A percentile compares a stretch with the other conserved stretches of the same genome.
These are phyloP conservation scores for Amphibalanus amphitrite DNA, from an alignment of 1,140 invertebrate genomes.

Conservation along the genomic window DNA sequence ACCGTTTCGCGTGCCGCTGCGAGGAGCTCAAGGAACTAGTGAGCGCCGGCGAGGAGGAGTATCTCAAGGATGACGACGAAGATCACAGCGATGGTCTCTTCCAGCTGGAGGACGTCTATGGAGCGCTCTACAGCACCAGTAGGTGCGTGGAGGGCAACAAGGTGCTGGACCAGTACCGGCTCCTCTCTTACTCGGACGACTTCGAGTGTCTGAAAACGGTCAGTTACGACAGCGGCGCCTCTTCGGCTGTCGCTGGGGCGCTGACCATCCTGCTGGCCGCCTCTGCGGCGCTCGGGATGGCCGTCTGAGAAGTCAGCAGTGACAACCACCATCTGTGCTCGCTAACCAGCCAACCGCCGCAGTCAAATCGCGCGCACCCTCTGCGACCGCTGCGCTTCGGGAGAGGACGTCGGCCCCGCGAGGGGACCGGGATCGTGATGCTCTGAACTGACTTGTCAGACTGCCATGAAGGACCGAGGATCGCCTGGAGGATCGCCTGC, in stretches of 20 bases:
- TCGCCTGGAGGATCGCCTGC: too few species aligned
- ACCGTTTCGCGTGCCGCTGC: neutral
- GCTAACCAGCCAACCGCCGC: too few species aligned
- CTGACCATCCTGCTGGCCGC: neutral
- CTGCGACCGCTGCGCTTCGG: too few species aligned
- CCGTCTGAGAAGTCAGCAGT: neutral
- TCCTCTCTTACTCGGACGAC: neutral
- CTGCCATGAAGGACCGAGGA: too few species aligned
- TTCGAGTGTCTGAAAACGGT: neutral
- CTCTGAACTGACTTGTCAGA: too few species aligned
- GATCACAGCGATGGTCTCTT: neutral
- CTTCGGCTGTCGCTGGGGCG: too few species aligned
- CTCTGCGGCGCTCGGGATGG: neutral
- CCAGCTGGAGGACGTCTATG: neutral
- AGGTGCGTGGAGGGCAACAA: neutral
- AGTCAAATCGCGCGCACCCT: too few species aligned
- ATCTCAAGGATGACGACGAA: neutral
- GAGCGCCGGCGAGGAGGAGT: neutral
- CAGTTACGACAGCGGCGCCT: neutral
- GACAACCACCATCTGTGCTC: too few species aligned
- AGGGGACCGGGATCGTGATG: too few species aligned
- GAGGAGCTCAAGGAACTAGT: neutral
- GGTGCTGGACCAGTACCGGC: neutral
- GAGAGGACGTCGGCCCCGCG: too few species aligned
- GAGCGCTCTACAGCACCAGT: neutral